Conservation (phyloP, 2,888 invertebrate genomes). For the Pseudococcus longispinus region DNA sequence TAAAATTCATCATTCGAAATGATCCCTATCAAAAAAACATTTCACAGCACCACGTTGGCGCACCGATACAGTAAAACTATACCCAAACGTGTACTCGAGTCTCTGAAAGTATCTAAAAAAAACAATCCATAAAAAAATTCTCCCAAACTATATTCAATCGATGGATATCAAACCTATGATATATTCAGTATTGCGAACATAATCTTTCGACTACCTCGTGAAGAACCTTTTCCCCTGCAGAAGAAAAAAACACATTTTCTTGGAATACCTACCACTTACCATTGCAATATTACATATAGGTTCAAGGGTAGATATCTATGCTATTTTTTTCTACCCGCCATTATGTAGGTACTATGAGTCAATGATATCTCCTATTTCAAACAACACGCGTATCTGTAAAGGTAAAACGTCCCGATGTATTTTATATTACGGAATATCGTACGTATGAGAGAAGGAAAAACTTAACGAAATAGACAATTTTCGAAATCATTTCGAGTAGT, state of each 20-base stretch:
- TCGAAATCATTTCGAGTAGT: neutral
- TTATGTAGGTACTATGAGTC: neutral
- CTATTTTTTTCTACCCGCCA: neutral
- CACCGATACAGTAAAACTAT: neutral
- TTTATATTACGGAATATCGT: neutral
- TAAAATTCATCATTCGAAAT: neutral
- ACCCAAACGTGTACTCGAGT: neutral
- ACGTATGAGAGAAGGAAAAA: neutral
- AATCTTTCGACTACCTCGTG: neutral
- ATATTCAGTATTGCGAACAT: neutral
- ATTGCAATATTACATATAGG: neutral
- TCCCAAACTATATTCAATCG: neutral
- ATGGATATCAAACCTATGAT: neutral
- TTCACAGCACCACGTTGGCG: neutral
- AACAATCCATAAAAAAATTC: neutral
- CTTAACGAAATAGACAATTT: constrained; percentile 5
- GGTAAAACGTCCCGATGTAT: neutral
- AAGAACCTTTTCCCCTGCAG: neutral
- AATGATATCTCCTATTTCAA: constrained; percentile 2
- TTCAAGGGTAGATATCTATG: neutral
- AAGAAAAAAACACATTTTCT: neutral
- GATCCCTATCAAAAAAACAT: neutral
- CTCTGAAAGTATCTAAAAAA: neutral
- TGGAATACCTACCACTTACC: neutral
- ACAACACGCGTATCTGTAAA: neutral